Conservation (phyloP, 2,797 vertebrate genomes). For the Delichon dasypus region DNA sequence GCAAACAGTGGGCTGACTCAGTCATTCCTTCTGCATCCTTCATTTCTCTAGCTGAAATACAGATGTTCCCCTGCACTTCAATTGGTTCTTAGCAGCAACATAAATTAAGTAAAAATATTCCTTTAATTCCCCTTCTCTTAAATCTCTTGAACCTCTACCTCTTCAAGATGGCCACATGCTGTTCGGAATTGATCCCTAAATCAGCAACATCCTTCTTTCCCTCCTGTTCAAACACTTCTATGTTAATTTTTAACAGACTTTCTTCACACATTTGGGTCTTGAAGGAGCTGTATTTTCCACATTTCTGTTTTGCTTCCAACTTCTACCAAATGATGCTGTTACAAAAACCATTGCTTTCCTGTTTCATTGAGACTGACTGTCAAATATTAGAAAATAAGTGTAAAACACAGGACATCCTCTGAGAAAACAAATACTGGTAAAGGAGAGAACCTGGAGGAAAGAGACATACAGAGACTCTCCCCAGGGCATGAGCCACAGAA, state of each 20-base stretch:
- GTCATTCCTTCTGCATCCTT: neutral
- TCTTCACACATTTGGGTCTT: neutral
- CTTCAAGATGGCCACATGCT: neutral
- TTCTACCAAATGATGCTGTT: neutral
- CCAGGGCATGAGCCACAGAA: neutral
- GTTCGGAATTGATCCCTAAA: neutral
- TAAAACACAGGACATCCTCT: neutral
- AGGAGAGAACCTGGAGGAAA: neutral
- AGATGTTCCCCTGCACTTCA: neutral
- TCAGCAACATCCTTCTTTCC: neutral
- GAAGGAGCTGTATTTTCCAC: neutral
- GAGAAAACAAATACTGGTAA: neutral
- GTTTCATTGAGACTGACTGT: neutral
- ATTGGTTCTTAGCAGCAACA: neutral
- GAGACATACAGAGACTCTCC: neutral
- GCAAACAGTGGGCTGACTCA: neutral
- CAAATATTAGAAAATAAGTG: neutral
- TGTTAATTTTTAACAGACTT: neutral
- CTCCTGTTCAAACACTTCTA: neutral
- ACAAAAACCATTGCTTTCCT: neutral
- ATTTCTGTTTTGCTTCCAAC: conserved; percentile 1
- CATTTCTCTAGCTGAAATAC: neutral
- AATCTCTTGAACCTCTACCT: neutral
- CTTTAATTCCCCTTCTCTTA: neutral
- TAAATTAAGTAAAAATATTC: neutral